These are phyloP conservation scores for Anoncus sp. DNA, from an alignment of 2,888 invertebrate genomes.

Conservation along the genomic window DNA sequence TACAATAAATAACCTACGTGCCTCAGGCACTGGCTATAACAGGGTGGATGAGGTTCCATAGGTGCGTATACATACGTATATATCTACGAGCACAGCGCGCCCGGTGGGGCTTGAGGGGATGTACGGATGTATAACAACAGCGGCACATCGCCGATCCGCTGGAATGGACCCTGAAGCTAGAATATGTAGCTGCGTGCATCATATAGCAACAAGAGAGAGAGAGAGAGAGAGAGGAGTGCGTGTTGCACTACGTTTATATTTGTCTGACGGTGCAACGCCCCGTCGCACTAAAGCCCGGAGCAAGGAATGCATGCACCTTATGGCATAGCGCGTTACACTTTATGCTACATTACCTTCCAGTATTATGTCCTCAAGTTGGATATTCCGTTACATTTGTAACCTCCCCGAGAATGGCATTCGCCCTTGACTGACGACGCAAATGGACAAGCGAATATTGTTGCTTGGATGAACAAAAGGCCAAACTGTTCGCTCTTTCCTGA, in stretches of 20 bases:
- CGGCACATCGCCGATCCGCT: slow-evolving; percentile 33
- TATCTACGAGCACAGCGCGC: slow-evolving; percentile 31
- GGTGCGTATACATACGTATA: slow-evolving; percentile 21
- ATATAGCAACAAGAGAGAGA: slow-evolving; percentile 16
- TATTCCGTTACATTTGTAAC: slow-evolving; percentile 18
- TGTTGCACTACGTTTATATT: slow-evolving; percentile 48
- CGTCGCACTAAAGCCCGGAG: slow-evolving; percentile 27
- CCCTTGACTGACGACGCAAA: not conserved
- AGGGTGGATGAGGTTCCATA: slow-evolving; percentile 29
- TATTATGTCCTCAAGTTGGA: slow-evolving; percentile 42
- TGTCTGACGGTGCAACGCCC: slow-evolving; percentile 49
- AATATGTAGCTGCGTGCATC: slow-evolving; percentile 33
- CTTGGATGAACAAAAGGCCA: too few relatives aligned
- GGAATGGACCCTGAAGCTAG: slow-evolving; percentile 46
- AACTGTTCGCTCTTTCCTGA: too few relatives aligned
- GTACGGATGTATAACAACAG: slow-evolving; percentile 41
- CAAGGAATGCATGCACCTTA: slow-evolving; percentile 52
- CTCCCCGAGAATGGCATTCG: not conserved
- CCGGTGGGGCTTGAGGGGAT: too few relatives aligned
- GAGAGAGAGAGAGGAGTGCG: too few relatives aligned
- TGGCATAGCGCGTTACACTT: slow-evolving; percentile 56
- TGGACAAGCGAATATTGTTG: not conserved
- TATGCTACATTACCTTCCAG: slow-evolving; percentile 67
- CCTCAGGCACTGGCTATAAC: slow-evolving; percentile 32
- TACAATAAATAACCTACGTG: slow-evolving; percentile 73